Evolutionary conservation across 2,113 vertebrate species (phyloP), one percentile per base, ranked within the genome.

Genomic region (Colistium nudipinnis): DNA sequence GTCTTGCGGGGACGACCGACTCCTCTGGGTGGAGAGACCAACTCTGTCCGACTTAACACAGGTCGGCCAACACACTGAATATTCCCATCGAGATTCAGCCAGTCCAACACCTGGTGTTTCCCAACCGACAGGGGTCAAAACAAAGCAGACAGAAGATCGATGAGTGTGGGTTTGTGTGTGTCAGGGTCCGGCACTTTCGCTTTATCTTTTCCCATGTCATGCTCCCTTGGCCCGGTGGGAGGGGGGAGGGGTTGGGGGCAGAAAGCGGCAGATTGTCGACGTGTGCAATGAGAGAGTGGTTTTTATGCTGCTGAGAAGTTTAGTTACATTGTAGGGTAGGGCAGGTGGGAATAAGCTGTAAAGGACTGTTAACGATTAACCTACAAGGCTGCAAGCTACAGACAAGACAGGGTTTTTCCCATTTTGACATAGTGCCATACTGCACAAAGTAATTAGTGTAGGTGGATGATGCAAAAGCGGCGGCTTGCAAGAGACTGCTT

Each of bases 91-190:
- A 27, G 55, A 68, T 76, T 61, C 49, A 61, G 70, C 30, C 66
- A 66, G 65, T 82, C 73, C 76, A 76, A 69, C 33, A 74, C 38
- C 36, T 8, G 12, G 17, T 35, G 30, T 41, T 13, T 49, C 70
- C 59, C 60, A 30, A 8, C 31, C 30, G 49, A 49, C 61, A 28
- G 35, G 19, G 47, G 81, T 74, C 43, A 76, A 68, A 82, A 57
- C 33, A 54, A 77, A 64, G 49, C 16, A 59, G 65, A 80, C 70
- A 71, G 51, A 36, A 62, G 45, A 82, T 77, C 51, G 35, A 85
- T 78, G 63, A 13, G n/a, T 35, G 33, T 38, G 35, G 49, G 56
- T 70, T 77, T 73, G 52, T 77, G 62, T 9, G 6, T 9, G 62
- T 64, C 53, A 62, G 45, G 60, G 53, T 56, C 19, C 1, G 16